A percentile compares a stretch with the other conserved stretches of the same genome.
These are phyloP conservation scores for Siderastrea radians DNA, from an alignment of 92 coral and sea anemone species.

Conservation along the genomic window DNA sequence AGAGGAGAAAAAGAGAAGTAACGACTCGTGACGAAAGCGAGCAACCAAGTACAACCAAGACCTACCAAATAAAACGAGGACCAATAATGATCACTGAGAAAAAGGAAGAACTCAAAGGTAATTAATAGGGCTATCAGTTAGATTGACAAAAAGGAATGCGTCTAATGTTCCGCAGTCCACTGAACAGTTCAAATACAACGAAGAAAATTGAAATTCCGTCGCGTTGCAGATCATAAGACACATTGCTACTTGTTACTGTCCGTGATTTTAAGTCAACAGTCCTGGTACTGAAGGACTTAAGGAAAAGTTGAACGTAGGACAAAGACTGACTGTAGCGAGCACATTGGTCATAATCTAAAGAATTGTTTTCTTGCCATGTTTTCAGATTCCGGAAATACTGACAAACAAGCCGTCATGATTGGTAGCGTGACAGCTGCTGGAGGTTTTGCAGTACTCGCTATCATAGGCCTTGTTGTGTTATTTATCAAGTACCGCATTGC, in stretches of 20 bases:
- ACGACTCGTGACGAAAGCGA: background rate
- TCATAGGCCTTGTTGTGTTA: conserved; percentile 32
- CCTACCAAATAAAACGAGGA: conserved; percentile 9
- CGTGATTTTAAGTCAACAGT: too few species aligned
- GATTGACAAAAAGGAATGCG: background rate
- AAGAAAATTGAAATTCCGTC: too few species aligned
- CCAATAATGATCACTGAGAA: conserved; percentile 2
- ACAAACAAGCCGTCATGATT: conserved; percentile 35
- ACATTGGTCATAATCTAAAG: background rate
- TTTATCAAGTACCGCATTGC: conserved; percentile 44
- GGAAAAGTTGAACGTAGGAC: too few species aligned
- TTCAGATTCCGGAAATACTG: conserved; percentile 10
- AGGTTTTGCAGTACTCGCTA: conserved; percentile 28
- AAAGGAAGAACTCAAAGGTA: background rate
- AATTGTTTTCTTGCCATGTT: background rate
- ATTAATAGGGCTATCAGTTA: background rate
- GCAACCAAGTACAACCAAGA: background rate
- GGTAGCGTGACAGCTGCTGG: conserved; percentile 35
- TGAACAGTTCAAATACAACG: too few species aligned
- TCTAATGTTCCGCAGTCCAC: too few species aligned
- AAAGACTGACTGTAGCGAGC: too few species aligned
- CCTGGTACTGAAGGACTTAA: too few species aligned
- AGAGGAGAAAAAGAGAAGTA: conserved; percentile 26
- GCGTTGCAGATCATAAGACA: too few species aligned
- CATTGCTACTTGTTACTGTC: too few species aligned